Base-by-base conservation (phyloP, 1,140 invertebrate genomes). In the Condylostylus longicornis region DNA sequence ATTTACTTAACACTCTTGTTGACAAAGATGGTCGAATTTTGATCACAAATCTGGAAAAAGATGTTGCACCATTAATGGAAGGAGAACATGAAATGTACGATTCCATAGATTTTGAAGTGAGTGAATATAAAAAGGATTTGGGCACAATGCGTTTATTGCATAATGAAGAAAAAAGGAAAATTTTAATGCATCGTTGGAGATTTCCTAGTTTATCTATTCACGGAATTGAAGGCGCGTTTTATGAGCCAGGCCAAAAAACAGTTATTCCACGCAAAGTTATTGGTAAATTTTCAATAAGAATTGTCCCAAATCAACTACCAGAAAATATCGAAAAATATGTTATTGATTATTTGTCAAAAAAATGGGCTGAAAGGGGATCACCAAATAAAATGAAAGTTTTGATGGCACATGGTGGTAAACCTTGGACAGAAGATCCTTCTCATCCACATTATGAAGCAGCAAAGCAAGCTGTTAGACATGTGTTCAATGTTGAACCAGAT, bases 271-370 rank as follows among this genome's bases (percentile, higher is more conserved):
- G 75, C 25, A 94, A 91, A 63, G 91, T 97, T 0, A 82, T 78
- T 51, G 93, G 93, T 20, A 98, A 98, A 62, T 97, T 98, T 59
- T 96, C 90, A 1, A 82, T 97, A 45, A 74, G 94, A 44, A 74
- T 94, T 47, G 93, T 98, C 1, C 91, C 93, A 2, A 70, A 95
- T 55, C 89, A 94, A 69, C 72, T 75, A 27, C 85, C 87, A 1
- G 69, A 77, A 22, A 68, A 79, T 46, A 72, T 90, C 20, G 74
- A 75, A 37, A 63, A 83, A 45, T 69, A 74, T 32, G 85, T 91
- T 1, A 64, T 71, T 8, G 69, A 73, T 14, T 80, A 91, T 61
- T 46, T 97, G 9, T 71, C 84, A 61, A 62, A 65, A 22, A 70
- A 70, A 55, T 82, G 77, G 77, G 58, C 66, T 5, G 66, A 75